Conservation (phyloP, 2,888 invertebrate genomes). For the Melinaea menophilus region DNA sequence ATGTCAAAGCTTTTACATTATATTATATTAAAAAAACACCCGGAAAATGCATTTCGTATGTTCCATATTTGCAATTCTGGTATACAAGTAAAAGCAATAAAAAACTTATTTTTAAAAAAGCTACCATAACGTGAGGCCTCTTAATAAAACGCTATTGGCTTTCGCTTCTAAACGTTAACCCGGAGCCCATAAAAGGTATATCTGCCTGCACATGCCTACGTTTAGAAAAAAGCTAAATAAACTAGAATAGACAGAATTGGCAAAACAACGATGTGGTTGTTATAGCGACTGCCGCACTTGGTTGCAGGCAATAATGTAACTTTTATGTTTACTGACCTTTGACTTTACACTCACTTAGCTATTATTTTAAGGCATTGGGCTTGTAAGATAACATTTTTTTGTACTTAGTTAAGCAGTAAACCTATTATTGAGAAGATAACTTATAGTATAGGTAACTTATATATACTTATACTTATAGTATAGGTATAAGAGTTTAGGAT, state of each 20-base stretch:
- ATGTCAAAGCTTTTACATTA: background rate
- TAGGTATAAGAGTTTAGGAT: too few species aligned
- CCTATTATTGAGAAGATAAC: too few species aligned
- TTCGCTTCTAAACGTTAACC: slow-evolving; percentile 41
- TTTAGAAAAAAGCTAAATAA: slow-evolving; percentile 41
- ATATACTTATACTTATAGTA: too few species aligned
- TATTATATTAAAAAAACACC: slow-evolving; percentile 3
- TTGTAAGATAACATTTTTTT: too few species aligned
- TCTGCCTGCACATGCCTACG: slow-evolving; percentile 33
- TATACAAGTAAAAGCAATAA: slow-evolving; percentile 29
- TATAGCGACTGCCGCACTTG: slow-evolving; percentile 64
- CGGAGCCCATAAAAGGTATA: slow-evolving; percentile 43
- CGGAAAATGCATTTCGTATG: slow-evolving; percentile 12
- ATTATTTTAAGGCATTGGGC: background rate
- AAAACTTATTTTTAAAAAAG: slow-evolving; percentile 30
- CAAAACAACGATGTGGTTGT: slow-evolving; percentile 70
- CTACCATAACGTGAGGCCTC: slow-evolving; percentile 32
- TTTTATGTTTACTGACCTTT: slow-evolving; percentile 17
- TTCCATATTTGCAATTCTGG: slow-evolving; percentile 25
- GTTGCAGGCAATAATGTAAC: slow-evolving; percentile 27
- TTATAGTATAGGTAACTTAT: too few species aligned
- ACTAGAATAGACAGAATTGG: slow-evolving; percentile 62
- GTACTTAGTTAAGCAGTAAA: background rate
- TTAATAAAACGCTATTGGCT: slow-evolving; percentile 34
- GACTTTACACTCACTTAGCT: background rate